Base-by-base conservation (phyloP, 2,888 invertebrate species). In the Malthinus seriepunctatus region DNA sequence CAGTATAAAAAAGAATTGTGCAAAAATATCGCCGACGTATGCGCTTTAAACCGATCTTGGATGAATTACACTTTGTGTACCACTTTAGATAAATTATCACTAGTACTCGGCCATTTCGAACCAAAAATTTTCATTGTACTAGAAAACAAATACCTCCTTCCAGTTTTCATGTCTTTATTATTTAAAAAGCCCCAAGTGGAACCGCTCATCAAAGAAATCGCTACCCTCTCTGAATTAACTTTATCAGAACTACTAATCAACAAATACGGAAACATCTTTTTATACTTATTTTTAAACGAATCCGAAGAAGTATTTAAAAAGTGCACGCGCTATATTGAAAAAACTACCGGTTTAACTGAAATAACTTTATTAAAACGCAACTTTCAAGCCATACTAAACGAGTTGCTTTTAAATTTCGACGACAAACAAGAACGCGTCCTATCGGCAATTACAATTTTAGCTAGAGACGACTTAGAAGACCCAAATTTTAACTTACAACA, bases 221-320 rank as follows among this genome's bases (percentile, higher is more conserved):
- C 87, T 0, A 79, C 80, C 0, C 73, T 86, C 23, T 83, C 84
- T 8, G 83, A 84, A 66, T 81, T 83, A 59, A 83, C 85, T 2
- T 79, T 85, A 12, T 79, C 84, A 0, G 84, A 86, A 35, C 82
- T 90, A 65, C 78, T 91, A 9, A 80, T 82, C 1, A 84, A 83
- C 53, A 85, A 88, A 55, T 89, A 89, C 70, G 83, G 89, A 48
- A 84, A 87, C 47, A 86, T 90, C 48, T 91, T 89, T 65, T 84
- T 89, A 1, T 84, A 90, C 63, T 79, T 88, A 2, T 87, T 87
- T 71, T 78, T 91, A 52, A 85, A 86, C 34, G 86, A 88, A 73
- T 72, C 80, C 0, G 80, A 82, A 1, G 82, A 83, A 14, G 78
- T 84, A 8, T 82, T 84, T 8, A 82, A 84, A 39, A 81, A 84